These are phyloP conservation scores for Drosophila lacteicornis DNA, from an alignment of 1,140 invertebrate genomes.

Conservation along the genomic window DNA sequence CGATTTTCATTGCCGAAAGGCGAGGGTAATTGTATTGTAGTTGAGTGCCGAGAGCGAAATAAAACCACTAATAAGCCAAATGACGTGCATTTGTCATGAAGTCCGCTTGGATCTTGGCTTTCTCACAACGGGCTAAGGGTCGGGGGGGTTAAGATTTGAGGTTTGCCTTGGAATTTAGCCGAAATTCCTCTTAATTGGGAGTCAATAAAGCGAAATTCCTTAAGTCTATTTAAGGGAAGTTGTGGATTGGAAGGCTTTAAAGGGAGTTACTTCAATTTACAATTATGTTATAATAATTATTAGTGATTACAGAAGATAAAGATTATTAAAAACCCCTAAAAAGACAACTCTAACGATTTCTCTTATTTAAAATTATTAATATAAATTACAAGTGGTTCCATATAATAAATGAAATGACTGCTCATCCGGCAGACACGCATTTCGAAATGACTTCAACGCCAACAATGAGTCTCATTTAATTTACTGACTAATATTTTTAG, in stretches of 20 bases:
- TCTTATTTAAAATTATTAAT: no score
- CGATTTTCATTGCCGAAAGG: constrained; percentile 62
- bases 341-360: no score
- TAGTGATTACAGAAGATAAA: no score
- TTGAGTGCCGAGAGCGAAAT: constrained; percentile 74
- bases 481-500: constrained; percentile 46
- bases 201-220: constrained; percentile 5
- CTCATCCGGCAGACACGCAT: not conserved
- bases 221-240: not conserved
- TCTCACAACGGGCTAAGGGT: not conserved
- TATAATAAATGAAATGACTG: not conserved
- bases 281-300: no score
- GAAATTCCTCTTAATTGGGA: constrained; percentile 9
- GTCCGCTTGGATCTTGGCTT: constrained; percentile 15
- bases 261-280: no score
- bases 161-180: not conserved
- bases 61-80: constrained; percentile 80
- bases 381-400: no score
- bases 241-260: not conserved
- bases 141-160: not conserved
- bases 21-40: constrained; percentile 75
- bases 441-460: constrained; percentile 27
- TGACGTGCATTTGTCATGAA: constrained; percentile 73
- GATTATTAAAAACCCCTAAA: no score
- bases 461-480: constrained; percentile 67